Base-by-base conservation (phyloP, 2,113 vertebrate species). In the Phyllopteryx taeniolatus region DNA sequence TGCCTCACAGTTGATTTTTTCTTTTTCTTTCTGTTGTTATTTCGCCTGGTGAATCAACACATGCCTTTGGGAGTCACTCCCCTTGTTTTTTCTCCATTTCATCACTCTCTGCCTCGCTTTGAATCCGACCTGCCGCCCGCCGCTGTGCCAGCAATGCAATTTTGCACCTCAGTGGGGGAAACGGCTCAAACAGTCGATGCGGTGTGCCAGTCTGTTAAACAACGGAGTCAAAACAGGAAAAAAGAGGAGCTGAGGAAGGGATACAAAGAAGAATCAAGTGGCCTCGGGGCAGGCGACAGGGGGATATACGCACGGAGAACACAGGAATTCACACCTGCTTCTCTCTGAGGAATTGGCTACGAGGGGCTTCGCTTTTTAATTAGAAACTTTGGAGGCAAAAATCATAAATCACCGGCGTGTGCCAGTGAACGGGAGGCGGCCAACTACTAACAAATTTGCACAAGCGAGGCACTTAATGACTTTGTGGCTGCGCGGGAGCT, bases 351-450 rank as follows among this genome's bases (percentile, higher is more conserved):
- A 87, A 87, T 87, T 86, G 88, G 68, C 77, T 79, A 63, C 83
- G 82, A 81, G 83, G 81, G 83, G 71, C 83, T 90, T 87, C 79
- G 82, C 77, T 77, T 76, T 89, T 89, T 89, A 90, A 89, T 91
- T 87, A 79, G 87, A 87, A 87, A 84, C 82, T 83, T 84, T 81
- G 71, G 73, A 77, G 43, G 79, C 81, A 67, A 79, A 27, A 70
- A 83, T 88, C 89, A 90, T 89, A 87, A 90, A 91, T 91, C 88
- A 91, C 68, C 17, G 1, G 42, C 4, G 13, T 27, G 65, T 35
- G 42, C 63, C 15, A 63, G 60, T 20, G n/a, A 57, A 27, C 13
- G 57, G 5, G 59, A 61, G 56, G 56, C 56, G 56, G 22, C 3
- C 3, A 22, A 84, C 49, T 51, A 51, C 49, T 4, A 15, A 75